These are phyloP conservation scores for Xyliphius kryptos DNA, from an alignment of 2,113 vertebrate species.

Conservation along the genomic window DNA sequence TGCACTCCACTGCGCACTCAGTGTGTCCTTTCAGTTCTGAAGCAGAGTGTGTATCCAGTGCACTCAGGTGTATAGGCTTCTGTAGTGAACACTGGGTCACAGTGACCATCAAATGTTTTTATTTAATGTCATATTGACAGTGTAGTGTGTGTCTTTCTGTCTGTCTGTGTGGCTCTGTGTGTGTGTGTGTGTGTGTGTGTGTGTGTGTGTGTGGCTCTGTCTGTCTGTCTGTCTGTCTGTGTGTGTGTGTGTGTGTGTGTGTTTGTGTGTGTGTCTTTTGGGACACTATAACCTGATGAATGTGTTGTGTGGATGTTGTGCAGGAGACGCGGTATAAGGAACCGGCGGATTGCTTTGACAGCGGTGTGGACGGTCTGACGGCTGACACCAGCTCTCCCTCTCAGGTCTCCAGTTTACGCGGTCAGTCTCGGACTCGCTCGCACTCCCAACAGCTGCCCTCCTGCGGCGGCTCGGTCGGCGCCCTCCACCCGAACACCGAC, in stretches of 20 bases:
- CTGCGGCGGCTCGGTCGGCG: slow-evolving; percentile 62
- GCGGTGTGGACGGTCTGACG: slow-evolving; percentile 76
- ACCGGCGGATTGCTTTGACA: slow-evolving; percentile 77
- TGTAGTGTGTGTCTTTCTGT: slow-evolving; percentile 27
- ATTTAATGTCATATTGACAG: no score
- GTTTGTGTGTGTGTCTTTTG: no score
- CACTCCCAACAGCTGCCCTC: slow-evolving; percentile 59
- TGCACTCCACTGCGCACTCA: slow-evolving; percentile 51
- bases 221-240: no score
- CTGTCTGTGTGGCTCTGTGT: slow-evolving; percentile 4
- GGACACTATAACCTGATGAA: not conserved
- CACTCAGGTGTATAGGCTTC: no score
- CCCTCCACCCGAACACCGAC: slow-evolving; percentile 60
- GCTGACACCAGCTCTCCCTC: slow-evolving; percentile 68
- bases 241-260: no score
- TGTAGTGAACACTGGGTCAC: no score
- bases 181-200: no score
- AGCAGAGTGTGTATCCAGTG: slow-evolving; percentile 29
- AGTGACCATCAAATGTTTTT: no score
- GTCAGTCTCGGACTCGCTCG: slow-evolving; percentile 16
- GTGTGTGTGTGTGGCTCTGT: no score
- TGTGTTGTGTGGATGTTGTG: not conserved
- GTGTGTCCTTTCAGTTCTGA: slow-evolving; percentile 51
- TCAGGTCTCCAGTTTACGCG: slow-evolving; percentile 63
- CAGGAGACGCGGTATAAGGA: slow-evolving; percentile 86